Base-by-base conservation (phyloP, 2,888 invertebrate species). In the Aspidiotus rigidus region DNA sequence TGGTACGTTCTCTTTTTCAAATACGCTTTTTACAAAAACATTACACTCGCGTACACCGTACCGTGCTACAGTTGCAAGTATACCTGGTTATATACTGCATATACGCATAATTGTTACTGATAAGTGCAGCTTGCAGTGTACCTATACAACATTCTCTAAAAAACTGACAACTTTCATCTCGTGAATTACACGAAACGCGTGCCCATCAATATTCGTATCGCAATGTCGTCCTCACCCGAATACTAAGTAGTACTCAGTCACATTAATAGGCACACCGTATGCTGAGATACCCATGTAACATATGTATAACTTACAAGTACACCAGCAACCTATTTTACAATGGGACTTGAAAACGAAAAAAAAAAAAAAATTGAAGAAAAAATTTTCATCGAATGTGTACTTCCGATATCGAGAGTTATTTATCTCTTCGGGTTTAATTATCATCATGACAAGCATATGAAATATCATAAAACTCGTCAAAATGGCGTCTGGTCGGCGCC, bases 401-500 rank as follows among this genome's bases (percentile, higher is more conserved):
- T 49, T 49, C 49, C 49, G 49, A 49, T 49, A 49, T 49, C 49
- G 11, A 49, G 28, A 53, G 64, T 64, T 66, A 66, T 56, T n/a
- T 57, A 67, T 67, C 67, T 28, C 49, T 56, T 28, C 54, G 13
- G 60, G 57, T 67, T 67, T 67, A 67, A 67, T 67, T 67, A 67
- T 60, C 67, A 67, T 67, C 59, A n/a, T 44, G 67, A 67, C 59
- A 59, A 67, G 67, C 57, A 44, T 49, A 60, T 67, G 67, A 67
- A 60, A 67, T 67, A 60, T 67, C 60, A 59, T 67, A 59, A 60
- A 67, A 67, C 67, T 67, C 67, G 57, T 67, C 53, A 60, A 67
- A 67, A 67, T 60, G 67, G 67, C 67, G 67, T 67, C 67, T 28
- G 28, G 57, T 28, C 53, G 67, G 67, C 67, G 67, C 67, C 67